Conservation (phyloP, 2,888 invertebrate genomes). For the Himalopsyche kuldschensis region DNA sequence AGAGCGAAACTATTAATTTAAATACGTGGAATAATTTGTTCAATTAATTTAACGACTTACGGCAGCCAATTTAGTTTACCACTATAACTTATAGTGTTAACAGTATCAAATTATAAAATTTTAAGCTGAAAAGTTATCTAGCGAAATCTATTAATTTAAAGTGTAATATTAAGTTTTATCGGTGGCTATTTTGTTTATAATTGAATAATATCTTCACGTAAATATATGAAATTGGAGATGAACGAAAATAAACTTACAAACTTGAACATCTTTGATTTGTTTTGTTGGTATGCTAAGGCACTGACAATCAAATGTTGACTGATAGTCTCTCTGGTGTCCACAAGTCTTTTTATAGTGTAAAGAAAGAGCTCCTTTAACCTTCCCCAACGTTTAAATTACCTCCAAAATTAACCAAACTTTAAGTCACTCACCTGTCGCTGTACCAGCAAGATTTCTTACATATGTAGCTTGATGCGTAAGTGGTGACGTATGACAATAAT, state of each 20-base stretch:
- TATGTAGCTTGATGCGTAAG: neutral
- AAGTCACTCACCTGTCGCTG: neutral
- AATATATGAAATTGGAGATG: neutral
- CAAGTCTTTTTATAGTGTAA: conserved; percentile 7
- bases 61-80: too few relatives aligned
- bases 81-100: too few relatives aligned
- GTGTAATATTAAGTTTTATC: too few relatives aligned
- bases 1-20: too few relatives aligned
- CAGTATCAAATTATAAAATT: neutral
- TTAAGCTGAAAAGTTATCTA: too few relatives aligned
- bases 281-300: conserved; percentile 5
- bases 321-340: neutral
- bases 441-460: neutral
- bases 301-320: conserved; percentile 3
- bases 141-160: too few relatives aligned
- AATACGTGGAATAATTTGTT: too few relatives aligned
- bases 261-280: conserved; percentile 17
- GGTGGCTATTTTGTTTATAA: too few relatives aligned
- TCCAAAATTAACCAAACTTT: neutral
- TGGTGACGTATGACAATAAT: neutral
- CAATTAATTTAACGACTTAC: too few relatives aligned
- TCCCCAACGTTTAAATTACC: neutral
- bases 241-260: conserved; percentile 7
- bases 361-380: neutral
- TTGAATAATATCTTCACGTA: neutral